A percentile compares a stretch with the other conserved stretches of the same genome.
Conservation (phyloP, 2,888 invertebrate species). For the Gari tellinella region DNA sequence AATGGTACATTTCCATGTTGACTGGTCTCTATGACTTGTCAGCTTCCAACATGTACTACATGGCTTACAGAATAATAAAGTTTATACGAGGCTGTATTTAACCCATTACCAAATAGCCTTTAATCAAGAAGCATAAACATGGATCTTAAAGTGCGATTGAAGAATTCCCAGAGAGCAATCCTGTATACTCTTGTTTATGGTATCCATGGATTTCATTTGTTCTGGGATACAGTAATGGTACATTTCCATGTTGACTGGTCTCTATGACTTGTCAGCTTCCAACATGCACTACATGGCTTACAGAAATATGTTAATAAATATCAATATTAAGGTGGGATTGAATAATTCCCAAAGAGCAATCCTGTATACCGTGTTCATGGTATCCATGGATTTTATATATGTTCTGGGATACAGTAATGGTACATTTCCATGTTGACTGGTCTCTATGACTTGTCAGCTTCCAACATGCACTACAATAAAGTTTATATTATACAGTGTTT, state of each 20-base stretch:
- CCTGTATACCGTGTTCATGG: slow-evolving; percentile 1
- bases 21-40: slow-evolving; percentile 8
- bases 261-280: slow-evolving; percentile 30
- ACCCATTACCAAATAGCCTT: no score
- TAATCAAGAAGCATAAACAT: no score
- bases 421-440: slow-evolving; percentile 37
- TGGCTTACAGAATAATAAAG: no score
- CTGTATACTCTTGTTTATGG: neutral
- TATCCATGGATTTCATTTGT: neutral
- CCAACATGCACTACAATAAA: slow-evolving; percentile 34
- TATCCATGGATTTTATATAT: neutral
- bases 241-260: slow-evolving; percentile 34
- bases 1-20: slow-evolving; percentile 37
- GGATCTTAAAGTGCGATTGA: no score
- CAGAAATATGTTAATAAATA: no score
- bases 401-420: neutral
- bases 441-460: slow-evolving; percentile 22
- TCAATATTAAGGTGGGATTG: no score
- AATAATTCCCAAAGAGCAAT: neutral
- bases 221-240: slow-evolving; percentile 8
- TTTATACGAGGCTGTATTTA: no score
- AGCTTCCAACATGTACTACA: slow-evolving; percentile 39
- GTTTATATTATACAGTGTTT: no score
- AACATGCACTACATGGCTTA: slow-evolving; percentile 19
- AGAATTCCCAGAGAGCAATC: neutral